Evolutionary conservation across 2,888 invertebrate species (phyloP).

Genomic region (Conchocele bisecta): DNA sequence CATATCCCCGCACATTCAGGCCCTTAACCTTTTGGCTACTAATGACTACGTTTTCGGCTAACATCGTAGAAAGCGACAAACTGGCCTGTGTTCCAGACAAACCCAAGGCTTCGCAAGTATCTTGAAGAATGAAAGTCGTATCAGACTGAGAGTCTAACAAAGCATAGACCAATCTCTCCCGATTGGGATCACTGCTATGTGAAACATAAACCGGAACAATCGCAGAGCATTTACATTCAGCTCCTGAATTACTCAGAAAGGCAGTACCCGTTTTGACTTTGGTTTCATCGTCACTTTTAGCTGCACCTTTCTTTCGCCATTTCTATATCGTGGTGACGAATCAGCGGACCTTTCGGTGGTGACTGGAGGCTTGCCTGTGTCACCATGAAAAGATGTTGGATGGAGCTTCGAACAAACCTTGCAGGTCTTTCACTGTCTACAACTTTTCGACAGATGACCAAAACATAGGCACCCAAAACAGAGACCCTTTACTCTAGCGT

Average conservation of each 20-base stretch:
- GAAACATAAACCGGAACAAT: conserved; percentile 54
- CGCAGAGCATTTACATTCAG: conserved; percentile 15
- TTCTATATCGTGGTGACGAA: too few species aligned
- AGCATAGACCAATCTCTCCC: conserved; percentile 56
- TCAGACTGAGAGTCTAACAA: conserved; percentile 60
- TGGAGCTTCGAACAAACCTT: conserved; percentile 43
- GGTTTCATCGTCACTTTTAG: neutral
- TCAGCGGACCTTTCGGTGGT: neutral
- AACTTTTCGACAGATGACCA: conserved; percentile 55
- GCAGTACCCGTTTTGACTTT: neutral
- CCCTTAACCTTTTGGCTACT: conserved; percentile 17
- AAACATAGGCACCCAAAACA: conserved; percentile 60
- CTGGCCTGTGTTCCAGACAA: conserved; percentile 15
- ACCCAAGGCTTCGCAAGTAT: conserved; percentile 36
- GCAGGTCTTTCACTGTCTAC: conserved; percentile 41
- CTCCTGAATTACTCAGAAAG: neutral
- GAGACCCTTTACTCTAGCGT: conserved; percentile 38
- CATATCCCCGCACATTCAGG: conserved; percentile 45
- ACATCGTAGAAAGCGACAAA: conserved; percentile 49
- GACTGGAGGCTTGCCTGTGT: neutral
- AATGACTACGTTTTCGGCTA: conserved; percentile 24
- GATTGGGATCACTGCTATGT: conserved; percentile 32
- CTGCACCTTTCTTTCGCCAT: neutral
- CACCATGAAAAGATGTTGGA: conserved; percentile 55
- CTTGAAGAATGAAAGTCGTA: conserved; percentile 48